Percentiles rank a stretch among this genome's conserved stretches.
Conservation (phyloP, 1,140 invertebrate species). For the Drosophila malerkotliana region DNA sequence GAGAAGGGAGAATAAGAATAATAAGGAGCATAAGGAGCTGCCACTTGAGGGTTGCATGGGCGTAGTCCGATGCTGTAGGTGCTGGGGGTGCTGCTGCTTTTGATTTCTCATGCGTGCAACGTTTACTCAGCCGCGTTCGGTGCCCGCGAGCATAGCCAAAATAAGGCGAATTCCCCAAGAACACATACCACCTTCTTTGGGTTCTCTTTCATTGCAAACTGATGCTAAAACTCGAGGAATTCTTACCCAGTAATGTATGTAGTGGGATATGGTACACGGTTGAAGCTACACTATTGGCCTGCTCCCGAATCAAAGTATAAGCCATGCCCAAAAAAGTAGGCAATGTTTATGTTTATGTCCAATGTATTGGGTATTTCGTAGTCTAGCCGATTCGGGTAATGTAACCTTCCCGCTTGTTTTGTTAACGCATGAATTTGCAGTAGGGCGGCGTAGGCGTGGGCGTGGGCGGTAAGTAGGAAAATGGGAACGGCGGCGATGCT, state of each 20-base stretch:
- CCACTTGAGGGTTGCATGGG: conserved; percentile 21
- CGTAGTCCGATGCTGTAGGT: conserved; percentile 4
- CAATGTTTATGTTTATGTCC: background rate
- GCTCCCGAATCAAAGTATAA: background rate
- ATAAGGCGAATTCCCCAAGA: conserved; percentile 31
- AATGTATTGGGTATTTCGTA: background rate
- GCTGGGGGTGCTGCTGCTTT: conserved; percentile 41
- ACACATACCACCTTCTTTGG: background rate
- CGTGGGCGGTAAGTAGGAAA: conserved; percentile 59
- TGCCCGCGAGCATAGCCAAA: conserved; percentile 51
- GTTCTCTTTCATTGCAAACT: background rate
- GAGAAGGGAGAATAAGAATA: conserved; percentile 23
- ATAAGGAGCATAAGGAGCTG: conserved; percentile 43
- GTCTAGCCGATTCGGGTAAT: background rate
- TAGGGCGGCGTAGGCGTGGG: conserved; percentile 27
- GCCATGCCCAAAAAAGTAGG: background rate
- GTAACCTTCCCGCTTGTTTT: conserved; percentile 36
- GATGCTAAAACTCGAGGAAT: conserved; percentile 1
- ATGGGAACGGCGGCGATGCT: conserved; percentile 56
- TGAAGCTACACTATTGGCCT: background rate
- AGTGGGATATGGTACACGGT: background rate
- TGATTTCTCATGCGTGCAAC: conserved; percentile 75
- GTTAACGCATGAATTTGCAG: conserved; percentile 71
- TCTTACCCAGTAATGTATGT: background rate
- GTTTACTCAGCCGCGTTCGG: conserved; percentile 62